Evolutionary conservation across 53 echinoderm and acorn worm genomes (phyloP), one percentile per base, ranked within the genome.

Genomic region (Paracentrotus lividus): DNA sequence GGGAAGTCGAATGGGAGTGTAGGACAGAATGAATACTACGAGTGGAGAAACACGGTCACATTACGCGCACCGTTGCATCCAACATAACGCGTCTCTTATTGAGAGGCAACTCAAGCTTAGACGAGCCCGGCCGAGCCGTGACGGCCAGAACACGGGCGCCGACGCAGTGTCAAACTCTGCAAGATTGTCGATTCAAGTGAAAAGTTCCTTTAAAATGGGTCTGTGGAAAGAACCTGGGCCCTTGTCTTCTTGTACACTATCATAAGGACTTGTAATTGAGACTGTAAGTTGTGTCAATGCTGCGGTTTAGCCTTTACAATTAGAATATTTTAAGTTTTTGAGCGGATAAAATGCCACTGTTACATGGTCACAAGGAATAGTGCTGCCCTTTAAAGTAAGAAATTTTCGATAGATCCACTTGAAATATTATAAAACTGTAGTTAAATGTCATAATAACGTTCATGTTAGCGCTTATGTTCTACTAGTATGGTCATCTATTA

Each of bases 131-230:
- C 59, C 89, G 89, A 44, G 57, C 53, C 51, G 53, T 49, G 68
- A 45, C 18, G 47, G 69, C 69, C 69, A 90, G 90, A 90, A 90
- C 72, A 47, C 53, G 72, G 90, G 90, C 90, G 90, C 90, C 90
- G 68, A 16, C 12, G 20, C 90, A 34, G 90, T 72, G 90, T 68
- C 90, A 90, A 90, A 33, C 68, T 69, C 72, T 56, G 72, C 68
- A 86, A 86, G 54, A 86, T 56, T 56, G 34, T 23, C 7, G 24
- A 81, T 2, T 24, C 13, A 38, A 44, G 47, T 45, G 81, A 81
- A 81, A 81, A 47, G 81, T 47, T 81, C 81, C 81, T 47, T 81
- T 81, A 81, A 81, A 81, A 5, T 43, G n/a, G n/a, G 24, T 47
- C 47, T 44, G 81, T 81, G 47, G 44, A 49, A 21, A 24, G 47